Base-by-base conservation (phyloP, 2,113 vertebrate genomes). In the Bubo scandiacus region DNA sequence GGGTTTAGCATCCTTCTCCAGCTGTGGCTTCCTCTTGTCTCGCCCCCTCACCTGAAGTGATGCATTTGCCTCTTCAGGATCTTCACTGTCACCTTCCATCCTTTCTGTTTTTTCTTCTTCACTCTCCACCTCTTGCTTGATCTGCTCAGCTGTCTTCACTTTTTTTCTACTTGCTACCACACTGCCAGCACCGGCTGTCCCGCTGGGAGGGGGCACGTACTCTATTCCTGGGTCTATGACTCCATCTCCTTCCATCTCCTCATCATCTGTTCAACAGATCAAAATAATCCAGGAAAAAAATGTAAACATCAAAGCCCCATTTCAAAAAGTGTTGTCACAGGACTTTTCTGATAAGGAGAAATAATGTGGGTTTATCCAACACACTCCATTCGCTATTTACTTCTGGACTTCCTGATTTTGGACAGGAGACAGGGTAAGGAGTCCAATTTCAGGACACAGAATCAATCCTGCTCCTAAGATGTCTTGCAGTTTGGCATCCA, bases 171-270 rank as follows among this genome's bases (percentile, higher is more conserved):
- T 94, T 34, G 98, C 88, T 12, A 97, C 71, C 54, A 98, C 88
- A 27, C 97, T 85, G 18, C 97, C 98, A 52, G 97, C 92, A 54
- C 97, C 66, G 1, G 91, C 93, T 22, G 96, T 79, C 32, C 98
- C 93, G 54, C 97, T 97, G n/a, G 98, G 96, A 26, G 99, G 98
- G 1, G 99, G 99, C 4, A 99, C 22, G 2, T 99, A 99, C 97
- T 99, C 99, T 93, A 99, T 99, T 63, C 99, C 99, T 0, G 99
- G 99, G 95, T 99, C 99, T 61, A 99, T 99, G 94, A 99, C 98
- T 7, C 99, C 98, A 34, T 99, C 99, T 2, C 98, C 98, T 83
- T 99, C 99, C 96, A 99, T 95, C 96, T 99, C 99, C 61, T 99
- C 99, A 29, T 99, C 99, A 83, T 99, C 99, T 99, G 97, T 42